These are phyloP conservation scores for Mactromeris polynyma DNA, from an alignment of 2,888 invertebrate genomes.

Conservation along the genomic window DNA sequence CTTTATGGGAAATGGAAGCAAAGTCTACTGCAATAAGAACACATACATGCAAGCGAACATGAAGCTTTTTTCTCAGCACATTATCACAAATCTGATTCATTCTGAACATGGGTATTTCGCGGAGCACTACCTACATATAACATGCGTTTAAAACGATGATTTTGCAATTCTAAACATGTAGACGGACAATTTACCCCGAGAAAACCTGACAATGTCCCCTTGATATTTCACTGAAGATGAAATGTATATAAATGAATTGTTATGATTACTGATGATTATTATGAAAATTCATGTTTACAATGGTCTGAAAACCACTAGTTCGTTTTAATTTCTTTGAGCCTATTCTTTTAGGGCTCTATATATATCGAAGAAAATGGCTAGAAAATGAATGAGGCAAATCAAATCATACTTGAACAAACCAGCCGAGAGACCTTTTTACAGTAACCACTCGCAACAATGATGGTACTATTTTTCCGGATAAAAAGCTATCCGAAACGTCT, in stretches of 20 bases:
- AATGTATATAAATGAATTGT: slow-evolving; percentile 13
- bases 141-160: slow-evolving; percentile 2
- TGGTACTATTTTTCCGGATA: too few relatives aligned
- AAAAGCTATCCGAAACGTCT: too few relatives aligned
- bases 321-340: too few relatives aligned
- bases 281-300: too few relatives aligned
- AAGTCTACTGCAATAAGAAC: neutral
- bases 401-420: too few relatives aligned
- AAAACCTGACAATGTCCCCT: slow-evolving; percentile 58
- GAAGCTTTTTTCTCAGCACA: neutral
- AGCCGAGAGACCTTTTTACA: too few relatives aligned
- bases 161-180: slow-evolving; percentile 30
- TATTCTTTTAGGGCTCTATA: too few relatives aligned
- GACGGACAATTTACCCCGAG: slow-evolving; percentile 54
- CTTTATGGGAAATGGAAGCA: neutral
- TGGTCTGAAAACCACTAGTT: too few relatives aligned
- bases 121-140: slow-evolving; percentile 6
- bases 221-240: slow-evolving; percentile 60
- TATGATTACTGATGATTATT: neutral
- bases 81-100: neutral
- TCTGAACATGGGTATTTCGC: neutral
- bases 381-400: too few relatives aligned
- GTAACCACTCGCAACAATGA: too few relatives aligned
- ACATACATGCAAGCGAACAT: slow-evolving; percentile 3
- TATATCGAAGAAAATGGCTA: too few relatives aligned